Evolutionary conservation across 2,113 vertebrate genomes (phyloP), one percentile per base, ranked within the genome.

Genomic region (Romanogobio albipinnatus): DNA sequence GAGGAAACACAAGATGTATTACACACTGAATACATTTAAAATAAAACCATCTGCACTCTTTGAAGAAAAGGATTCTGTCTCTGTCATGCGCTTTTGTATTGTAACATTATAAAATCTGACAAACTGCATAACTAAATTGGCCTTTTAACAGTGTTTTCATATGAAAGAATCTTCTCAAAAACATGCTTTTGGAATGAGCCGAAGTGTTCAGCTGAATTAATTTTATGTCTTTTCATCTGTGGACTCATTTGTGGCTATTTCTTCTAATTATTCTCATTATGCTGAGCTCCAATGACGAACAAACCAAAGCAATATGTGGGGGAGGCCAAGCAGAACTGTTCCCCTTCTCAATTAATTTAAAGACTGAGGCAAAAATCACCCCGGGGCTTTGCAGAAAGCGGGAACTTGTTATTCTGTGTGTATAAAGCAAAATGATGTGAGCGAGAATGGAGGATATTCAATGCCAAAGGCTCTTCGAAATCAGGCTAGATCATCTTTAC

Each of bases 261-360:
- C 83, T 70, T 84, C 11, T 47, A 53, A 75, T 83, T 82, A 82
- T 86, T 85, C 75, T 84, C 59, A 79, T 83, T 71, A 66, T 80
- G 36, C 49, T 9, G 33, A 58, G 61, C 26, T 17, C 33, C 26
- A 68, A 39, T 79, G 83, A 79, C 70, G 53, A 82, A 76, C 74
- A 76, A 82, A 87, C 61, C 77, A 80, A 77, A 80, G 53, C 64
- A 86, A 64, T 62, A 51, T 29, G 64, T 47, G 43, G 22, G 45
- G 49, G 79, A 82, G 56, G 43, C 70, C 61, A 85, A 76, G 58
- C 83, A 76, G 76, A 87, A 53, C 79, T 56, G n/a, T 53, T 62
- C 36, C 9, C 10, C 62, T n/a, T 66, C 59, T 64, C 49, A 62
- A 59, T 87, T 86, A 80, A 83, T 66, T 86, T 51, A 49, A n/a